phyloP scores from a whole-genome alignment of 1,140 invertebrate species.

The Apis florea region DNA sequence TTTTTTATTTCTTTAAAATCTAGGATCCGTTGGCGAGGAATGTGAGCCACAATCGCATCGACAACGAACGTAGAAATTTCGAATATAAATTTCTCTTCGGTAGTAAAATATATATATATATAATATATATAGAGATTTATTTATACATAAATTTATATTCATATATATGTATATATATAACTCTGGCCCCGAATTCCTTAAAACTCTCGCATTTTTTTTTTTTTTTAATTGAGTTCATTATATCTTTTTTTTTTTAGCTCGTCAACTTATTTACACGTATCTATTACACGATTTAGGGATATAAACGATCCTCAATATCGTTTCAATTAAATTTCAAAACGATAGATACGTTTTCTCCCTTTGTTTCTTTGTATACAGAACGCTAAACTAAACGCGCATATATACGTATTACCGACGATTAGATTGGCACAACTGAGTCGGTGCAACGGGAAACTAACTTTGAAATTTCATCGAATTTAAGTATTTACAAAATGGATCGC shows the following conservation, averaged over 20 bases:
- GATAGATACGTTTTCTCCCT: not conserved
- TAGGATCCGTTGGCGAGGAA: conserved; percentile 71
- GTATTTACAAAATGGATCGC: conserved; percentile 9
- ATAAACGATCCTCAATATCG: not conserved
- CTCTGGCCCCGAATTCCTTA: conserved; percentile 78
- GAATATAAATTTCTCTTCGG: conserved; percentile 78
- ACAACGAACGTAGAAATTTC: conserved; percentile 78
- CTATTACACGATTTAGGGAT: conserved; percentile 27
- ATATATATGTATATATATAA: conserved; percentile 65
- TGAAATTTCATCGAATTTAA: conserved; percentile 17
- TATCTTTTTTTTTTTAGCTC: conserved; percentile 17
- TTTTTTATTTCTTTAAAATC: conserved; percentile 11
- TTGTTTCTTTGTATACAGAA: conserved; percentile 6
- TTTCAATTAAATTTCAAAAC: not conserved
- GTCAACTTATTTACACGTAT: conserved; percentile 47
- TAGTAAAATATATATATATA: conserved; percentile 77
- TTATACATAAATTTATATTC: conserved; percentile 48
- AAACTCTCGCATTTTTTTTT: conserved; percentile 66
- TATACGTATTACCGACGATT: conserved; percentile 36
- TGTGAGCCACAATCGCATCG: conserved; percentile 77
- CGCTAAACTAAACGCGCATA: conserved; percentile 29
- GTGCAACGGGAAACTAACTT: conserved; percentile 30
- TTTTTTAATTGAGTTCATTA: conserved; percentile 42
- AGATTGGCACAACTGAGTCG: conserved; percentile 42
- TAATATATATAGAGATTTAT: conserved; percentile 68